Evolutionary conservation across 2,113 vertebrate genomes (phyloP).

Genomic region (Fukomys damarensis): DNA sequence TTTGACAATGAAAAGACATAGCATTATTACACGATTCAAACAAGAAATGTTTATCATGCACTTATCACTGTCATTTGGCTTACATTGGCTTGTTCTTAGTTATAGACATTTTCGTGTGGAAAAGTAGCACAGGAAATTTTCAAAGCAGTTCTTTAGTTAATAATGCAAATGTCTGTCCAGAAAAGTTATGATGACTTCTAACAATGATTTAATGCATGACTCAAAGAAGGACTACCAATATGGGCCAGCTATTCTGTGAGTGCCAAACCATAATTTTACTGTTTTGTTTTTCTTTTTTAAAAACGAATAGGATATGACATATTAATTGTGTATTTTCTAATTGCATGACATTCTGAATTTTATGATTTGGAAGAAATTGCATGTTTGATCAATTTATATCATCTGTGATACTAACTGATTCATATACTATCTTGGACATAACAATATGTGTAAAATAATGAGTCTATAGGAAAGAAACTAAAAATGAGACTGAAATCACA

Average conservation of each 20-base stretch:
- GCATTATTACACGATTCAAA: constrained; percentile 66
- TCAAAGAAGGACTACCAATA: constrained; percentile 51
- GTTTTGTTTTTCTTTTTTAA: constrained; percentile 20
- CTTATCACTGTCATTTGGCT: constrained; percentile 69
- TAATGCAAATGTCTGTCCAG: constrained; percentile 60
- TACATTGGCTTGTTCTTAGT: constrained; percentile 49
- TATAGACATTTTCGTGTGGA: constrained; percentile 60
- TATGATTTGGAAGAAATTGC: background rate
- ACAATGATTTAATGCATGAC: constrained; percentile 65
- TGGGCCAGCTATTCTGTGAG: constrained; percentile 48
- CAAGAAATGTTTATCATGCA: constrained; percentile 59
- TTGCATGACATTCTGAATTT: constrained; percentile 49
- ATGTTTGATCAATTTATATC: constrained; percentile 36
- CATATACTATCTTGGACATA: background rate
- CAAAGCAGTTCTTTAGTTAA: constrained; percentile 65
- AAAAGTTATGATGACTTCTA: constrained; percentile 73
- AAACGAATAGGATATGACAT: constrained; percentile 45
- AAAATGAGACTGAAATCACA: background rate
- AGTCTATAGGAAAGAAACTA: background rate
- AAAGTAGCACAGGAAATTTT: constrained; percentile 38
- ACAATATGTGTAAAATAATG: background rate
- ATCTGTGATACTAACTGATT: constrained; percentile 17
- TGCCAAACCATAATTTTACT: constrained; percentile 56
- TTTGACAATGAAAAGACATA: constrained; percentile 69
- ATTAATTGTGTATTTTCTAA: constrained; percentile 52